Base-by-base conservation (phyloP, 2,113 vertebrate genomes). In the Ornithorhynchus anatinus region DNA sequence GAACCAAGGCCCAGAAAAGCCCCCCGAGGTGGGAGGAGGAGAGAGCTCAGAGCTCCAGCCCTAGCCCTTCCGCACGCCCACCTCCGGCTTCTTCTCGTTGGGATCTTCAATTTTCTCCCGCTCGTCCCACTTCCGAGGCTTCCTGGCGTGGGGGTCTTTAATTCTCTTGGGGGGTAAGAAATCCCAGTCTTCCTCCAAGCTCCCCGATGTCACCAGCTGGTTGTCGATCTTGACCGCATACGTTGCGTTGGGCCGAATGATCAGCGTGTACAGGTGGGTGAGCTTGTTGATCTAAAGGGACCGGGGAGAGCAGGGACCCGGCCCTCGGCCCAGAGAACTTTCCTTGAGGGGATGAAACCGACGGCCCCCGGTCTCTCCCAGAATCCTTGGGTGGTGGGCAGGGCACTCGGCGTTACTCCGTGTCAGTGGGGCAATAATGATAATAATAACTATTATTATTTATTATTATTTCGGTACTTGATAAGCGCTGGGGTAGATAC, bases 181-280 rank as follows among this genome's bases (percentile, higher is more conserved):
- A 82, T 94, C 92, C 94, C 95, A 96, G 72, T 97, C 92, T 0
- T 94, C 93, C 79, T 96, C 93, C 79, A 96, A 74, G 60, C 42
- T 84, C 32, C 94, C 94, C 19, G 92, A 91, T 70, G 93, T 93
- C 5, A 95, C 94, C 69, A 94, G 94, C 73, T 95, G 89, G 51
- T 96, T 96, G 84, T 96, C 93, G 6, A 96, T 95, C 88, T 96
- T 96, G 42, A 97, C 93, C 72, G 93, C 93, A n/a, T 96, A 96
- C 9, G 94, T 95, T 88, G 94, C 94, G 82, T 94, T 94, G 6
- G 94, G 89, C 66, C 83, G 87, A 80, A 96, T 86, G 3, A 96
- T 85, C 68, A 97, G 81, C 5, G 95, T 95, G 79, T 95, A 95
- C 59, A 96, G 87, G 75, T 96, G 92, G 63, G 72, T 92, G 79